phyloP scores from a whole-genome alignment of 2,888 invertebrate species.

The Spicauda simplicius region DNA sequence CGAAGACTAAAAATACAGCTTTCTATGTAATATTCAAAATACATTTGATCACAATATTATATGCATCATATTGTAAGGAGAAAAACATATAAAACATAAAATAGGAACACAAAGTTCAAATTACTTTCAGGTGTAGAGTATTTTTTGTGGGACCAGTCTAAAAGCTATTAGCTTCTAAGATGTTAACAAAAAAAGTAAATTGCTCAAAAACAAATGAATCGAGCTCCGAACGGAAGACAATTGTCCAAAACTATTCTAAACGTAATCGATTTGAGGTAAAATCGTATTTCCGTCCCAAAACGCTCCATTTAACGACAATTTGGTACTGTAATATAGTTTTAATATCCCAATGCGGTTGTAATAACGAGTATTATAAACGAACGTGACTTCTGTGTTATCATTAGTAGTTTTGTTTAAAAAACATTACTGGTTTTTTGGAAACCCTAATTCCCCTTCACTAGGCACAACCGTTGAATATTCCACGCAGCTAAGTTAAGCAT shows the following conservation, averaged over 20 bases:
- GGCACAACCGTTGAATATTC: not conserved
- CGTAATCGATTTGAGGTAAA: conserved; percentile 74
- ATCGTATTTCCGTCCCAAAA: conserved; percentile 71
- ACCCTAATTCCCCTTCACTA: conserved; percentile 17
- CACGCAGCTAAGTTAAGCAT: not conserved
- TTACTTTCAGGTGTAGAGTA: not conserved
- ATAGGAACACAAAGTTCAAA: not conserved
- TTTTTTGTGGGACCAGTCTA: not conserved
- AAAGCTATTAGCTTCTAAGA: not conserved
- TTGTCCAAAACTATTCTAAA: conserved; percentile 60
- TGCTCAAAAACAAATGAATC: conserved; percentile 46
- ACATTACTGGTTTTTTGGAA: conserved; percentile 19
- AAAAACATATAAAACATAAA: no score
- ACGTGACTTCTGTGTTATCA: conserved; percentile 78
- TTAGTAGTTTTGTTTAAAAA: conserved; percentile 52
- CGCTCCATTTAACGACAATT: conserved; percentile 73
- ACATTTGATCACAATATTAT: no score
- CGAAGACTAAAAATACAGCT: no score
- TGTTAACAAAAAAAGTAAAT: conserved; percentile 29
- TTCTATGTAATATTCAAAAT: no score
- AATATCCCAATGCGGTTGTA: conserved; percentile 60
- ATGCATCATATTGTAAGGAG: no score
- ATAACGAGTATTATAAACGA: conserved; percentile 63
- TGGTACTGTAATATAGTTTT: conserved; percentile 72
- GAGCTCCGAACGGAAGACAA: conserved; percentile 43